A percentile compares a stretch with the other conserved stretches of the same genome.
Evolutionary conservation across 2,113 vertebrate species (phyloP).

Genomic region (Polypterus bichir): DNA sequence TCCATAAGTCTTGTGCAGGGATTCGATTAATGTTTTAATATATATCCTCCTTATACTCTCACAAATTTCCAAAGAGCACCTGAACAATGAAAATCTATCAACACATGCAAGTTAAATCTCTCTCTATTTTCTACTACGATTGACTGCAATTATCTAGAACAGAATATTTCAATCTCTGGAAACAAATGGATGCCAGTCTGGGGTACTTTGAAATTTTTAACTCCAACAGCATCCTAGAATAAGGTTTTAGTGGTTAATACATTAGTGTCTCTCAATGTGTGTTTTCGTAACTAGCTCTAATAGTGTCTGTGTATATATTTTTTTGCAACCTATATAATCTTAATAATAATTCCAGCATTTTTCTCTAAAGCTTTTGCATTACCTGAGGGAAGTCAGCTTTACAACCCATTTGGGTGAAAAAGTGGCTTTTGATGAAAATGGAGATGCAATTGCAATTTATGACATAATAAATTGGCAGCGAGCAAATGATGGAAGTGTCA

Average conservation of each 20-base stretch:
- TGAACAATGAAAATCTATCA: too few species aligned
- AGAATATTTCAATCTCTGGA: not conserved
- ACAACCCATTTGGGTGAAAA: constrained; percentile 40
- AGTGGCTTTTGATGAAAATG: constrained; percentile 47
- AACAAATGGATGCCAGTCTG: not conserved
- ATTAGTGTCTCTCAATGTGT: not conserved
- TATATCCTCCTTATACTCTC: too few species aligned
- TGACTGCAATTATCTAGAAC: too few species aligned
- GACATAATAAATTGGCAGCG: constrained; percentile 47
- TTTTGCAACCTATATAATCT: not conserved
- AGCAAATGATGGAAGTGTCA: constrained; percentile 27
- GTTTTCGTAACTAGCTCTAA: not conserved
- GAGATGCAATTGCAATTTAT: constrained; percentile 46
- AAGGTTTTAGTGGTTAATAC: not conserved
- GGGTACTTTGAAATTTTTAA: not conserved
- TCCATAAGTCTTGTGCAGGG: too few species aligned
- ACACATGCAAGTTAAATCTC: too few species aligned
- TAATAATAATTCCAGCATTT: too few species aligned
- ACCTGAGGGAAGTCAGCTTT: constrained; percentile 41
- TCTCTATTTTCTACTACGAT: too few species aligned
- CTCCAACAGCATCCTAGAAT: not conserved
- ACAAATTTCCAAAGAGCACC: too few species aligned
- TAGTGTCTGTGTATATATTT: not conserved
- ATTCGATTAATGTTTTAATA: too few species aligned
- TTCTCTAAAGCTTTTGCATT: constrained; percentile 33